phyloP scores from a whole-genome alignment of 2,113 vertebrate species.

The Leiothrix lutea region DNA sequence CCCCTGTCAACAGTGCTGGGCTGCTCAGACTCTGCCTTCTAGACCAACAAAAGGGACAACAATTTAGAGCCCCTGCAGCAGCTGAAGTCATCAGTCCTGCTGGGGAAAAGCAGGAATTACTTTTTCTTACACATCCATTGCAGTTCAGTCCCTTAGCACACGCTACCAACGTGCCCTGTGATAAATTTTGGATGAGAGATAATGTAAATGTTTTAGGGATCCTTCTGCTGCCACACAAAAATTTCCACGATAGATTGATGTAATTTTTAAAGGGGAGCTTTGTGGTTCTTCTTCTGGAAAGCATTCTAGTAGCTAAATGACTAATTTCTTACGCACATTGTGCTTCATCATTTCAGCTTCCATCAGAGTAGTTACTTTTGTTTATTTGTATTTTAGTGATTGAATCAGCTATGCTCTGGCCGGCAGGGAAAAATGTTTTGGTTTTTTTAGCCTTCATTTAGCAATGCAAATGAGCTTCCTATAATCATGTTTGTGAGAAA shows the following conservation, averaged over 20 bases:
- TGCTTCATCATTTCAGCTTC: not conserved
- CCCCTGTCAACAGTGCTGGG: not conserved
- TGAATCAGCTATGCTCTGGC: conserved; percentile 1
- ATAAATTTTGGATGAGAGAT: not conserved
- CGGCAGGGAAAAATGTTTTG: not conserved
- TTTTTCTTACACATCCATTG: not conserved
- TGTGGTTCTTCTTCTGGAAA: not conserved
- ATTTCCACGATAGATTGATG: not conserved
- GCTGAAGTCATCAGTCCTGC: not conserved
- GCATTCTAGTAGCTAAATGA: not conserved
- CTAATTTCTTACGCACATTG: not conserved
- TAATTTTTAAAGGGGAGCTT: not conserved
- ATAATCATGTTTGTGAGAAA: conserved; percentile 36
- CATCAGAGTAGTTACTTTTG: not conserved
- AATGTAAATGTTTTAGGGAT: not conserved
- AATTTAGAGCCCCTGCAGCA: rapidly evolving
- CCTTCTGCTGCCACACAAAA: not conserved
- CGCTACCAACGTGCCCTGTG: not conserved
- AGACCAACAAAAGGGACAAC: not conserved
- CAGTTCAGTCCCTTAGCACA: not conserved
- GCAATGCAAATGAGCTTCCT: conserved; percentile 19
- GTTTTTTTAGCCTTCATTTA: conserved; percentile 36
- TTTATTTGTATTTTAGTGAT: not conserved
- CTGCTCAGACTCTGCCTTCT: not conserved
- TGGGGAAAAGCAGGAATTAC: not conserved